These are phyloP conservation scores for Euphonia xanthogaster DNA, from an alignment of 2,797 vertebrate species.

Conservation along the genomic window DNA sequence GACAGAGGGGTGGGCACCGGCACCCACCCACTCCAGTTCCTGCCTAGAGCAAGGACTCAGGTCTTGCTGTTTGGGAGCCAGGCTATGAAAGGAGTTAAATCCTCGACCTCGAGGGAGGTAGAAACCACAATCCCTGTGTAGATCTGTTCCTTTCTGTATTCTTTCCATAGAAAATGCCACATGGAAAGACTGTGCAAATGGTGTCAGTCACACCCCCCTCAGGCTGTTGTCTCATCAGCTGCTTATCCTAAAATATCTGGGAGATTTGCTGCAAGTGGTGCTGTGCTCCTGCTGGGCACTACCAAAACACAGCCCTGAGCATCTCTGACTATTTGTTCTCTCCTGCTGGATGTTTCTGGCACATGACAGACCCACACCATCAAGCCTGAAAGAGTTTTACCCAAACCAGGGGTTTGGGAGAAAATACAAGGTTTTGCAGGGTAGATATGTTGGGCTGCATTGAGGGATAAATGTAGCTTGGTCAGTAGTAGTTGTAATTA, in stretches of 20 bases:
- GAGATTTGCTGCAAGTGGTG: neutral
- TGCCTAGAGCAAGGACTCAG: neutral
- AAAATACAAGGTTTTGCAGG: neutral
- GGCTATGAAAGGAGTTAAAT: neutral
- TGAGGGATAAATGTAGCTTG: neutral
- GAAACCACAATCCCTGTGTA: neutral
- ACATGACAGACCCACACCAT: neutral
- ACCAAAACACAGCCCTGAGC: neutral
- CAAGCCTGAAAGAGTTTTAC: neutral
- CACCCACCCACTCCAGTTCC: neutral
- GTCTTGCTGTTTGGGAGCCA: neutral
- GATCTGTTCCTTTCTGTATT: neutral
- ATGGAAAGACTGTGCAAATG: neutral
- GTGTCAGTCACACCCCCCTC: fast-evolving
- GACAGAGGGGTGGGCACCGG: neutral
- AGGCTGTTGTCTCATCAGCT: neutral
- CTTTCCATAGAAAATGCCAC: neutral
- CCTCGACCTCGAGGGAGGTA: neutral
- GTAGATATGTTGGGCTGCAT: neutral
- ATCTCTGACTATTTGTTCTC: neutral
- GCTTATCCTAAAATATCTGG: neutral
- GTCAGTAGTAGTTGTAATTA: neutral
- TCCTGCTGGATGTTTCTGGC: neutral
- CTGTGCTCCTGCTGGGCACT: neutral
- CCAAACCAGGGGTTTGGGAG: neutral